Base-by-base conservation (phyloP, 35 echinoderm and acorn worm genomes). In the Apostichopus parvimensis region DNA sequence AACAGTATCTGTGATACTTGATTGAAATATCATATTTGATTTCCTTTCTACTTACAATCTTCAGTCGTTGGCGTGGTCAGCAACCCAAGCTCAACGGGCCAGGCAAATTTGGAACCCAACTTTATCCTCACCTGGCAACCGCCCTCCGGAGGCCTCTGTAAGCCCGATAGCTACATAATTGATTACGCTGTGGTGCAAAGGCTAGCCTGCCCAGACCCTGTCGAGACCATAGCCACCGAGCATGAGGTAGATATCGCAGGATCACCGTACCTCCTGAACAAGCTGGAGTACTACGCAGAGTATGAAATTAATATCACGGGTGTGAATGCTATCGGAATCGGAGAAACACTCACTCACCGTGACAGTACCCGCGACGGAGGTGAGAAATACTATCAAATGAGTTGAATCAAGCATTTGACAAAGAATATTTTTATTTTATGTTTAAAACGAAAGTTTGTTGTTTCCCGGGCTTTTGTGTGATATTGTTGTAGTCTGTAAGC, bases 271-370 rank as follows among this genome's bases (percentile, higher is more conserved):
- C 12, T 84, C 18, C 11, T 84, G 81, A 58, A 0, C 14, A 9
- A 84, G 12, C 57, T 84, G 54, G 81, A 84, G 4, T 84, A 22
- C 15, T 24, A 84, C 53, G 55, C 81, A 57, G 15, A 60, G 14
- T 84, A 84, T 58, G 54, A 84, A 59, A 84, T 84, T 8, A 84
- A 84, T 55, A 84, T 84, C 13, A 84, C 81, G 17, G 54, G 81
- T 15, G 14, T 84, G 5, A 84, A 84, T 21, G 54, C 18, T 58
- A 13, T 84, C 7, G 81, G 81, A 59, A 54, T 5, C 6, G 81
- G 81, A 5, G 54, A 17, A 59, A 58, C 56, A 5, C 17, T 84
- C 9, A 17, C 17, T 58, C 21, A 58, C 14, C 1, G 20, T 6
- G 54, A 7, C 20, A 5, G 17, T 6, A 84, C 81, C 15, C 9